Conservation (phyloP, 1,140 invertebrate species). For the Mizuhopecten yessoensis region DNA sequence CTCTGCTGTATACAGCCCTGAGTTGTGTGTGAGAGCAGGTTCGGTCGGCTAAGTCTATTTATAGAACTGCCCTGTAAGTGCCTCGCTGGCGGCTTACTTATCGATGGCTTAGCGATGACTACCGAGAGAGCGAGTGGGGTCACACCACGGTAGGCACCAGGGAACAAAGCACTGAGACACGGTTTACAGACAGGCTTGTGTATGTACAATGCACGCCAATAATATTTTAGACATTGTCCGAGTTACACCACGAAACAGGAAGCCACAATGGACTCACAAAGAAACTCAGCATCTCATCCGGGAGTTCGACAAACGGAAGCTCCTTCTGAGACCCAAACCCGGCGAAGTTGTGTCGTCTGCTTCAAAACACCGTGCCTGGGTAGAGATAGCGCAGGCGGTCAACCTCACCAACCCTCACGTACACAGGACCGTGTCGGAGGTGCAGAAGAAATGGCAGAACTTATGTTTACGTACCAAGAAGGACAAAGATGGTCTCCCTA, state of each 20-base stretch:
- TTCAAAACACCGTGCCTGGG: neutral
- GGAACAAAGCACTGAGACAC: slow-evolving; percentile 31
- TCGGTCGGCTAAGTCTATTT: neutral
- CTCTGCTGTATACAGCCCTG: neutral
- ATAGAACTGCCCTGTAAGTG: slow-evolving; percentile 37
- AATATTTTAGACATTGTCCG: slow-evolving; percentile 30
- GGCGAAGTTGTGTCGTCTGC: slow-evolving; percentile 23
- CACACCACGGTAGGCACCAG: neutral
- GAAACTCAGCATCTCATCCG: slow-evolving; percentile 23
- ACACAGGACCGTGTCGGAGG: neutral
- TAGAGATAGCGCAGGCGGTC: slow-evolving; percentile 1
- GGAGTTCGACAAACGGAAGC: slow-evolving; percentile 20
- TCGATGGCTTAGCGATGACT: slow-evolving; percentile 36
- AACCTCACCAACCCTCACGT: slow-evolving; percentile 16
- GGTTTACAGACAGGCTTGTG: neutral
- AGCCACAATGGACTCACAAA: slow-evolving; percentile 13
- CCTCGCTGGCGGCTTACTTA: neutral
- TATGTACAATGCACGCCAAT: neutral
- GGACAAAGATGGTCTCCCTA: neutral
- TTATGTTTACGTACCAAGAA: slow-evolving; percentile 16
- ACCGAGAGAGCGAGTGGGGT: neutral
- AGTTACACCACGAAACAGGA: slow-evolving; percentile 2
- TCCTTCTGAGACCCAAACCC: neutral
- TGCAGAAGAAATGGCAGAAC: neutral
- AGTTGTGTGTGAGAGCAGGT: neutral